Evolutionary conservation across 2,888 invertebrate species (phyloP), one percentile per base, ranked within the genome.

Genomic region (Acleris laterana): DNA sequence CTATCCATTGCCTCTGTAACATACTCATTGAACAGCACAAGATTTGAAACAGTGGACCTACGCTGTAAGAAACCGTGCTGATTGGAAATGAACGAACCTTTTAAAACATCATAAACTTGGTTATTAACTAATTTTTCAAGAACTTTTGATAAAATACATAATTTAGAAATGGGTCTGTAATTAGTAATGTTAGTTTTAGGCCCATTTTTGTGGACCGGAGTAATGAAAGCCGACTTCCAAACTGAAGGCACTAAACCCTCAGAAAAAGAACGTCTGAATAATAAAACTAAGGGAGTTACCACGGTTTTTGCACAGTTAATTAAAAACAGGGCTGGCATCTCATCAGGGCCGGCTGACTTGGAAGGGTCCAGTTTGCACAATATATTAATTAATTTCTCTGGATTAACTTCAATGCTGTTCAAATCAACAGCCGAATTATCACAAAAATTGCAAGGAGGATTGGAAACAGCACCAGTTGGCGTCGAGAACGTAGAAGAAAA

Each of bases 11-110:
- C 13, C 2, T 48, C 44, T 13, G 59, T 59, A 22, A 65, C 19
- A 55, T 38, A 55, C 19, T 68, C 59, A 32, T 62, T 25, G 1
- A 38, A n/a, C 1, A 65, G 28, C 6, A 53, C 19, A 32, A 64
- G 64, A 48, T 65, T 65, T 2, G 60, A 51, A 25, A 53, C 48
- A 28, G 68, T 65, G 9, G 59, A 68, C 22, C 65, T 17, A 9
- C 51, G 19, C 16, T 44, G 62, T 0, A 74, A 5, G 49, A 74
- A 74, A 1, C 74, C 72, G 32, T 74, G 72, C 32, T 71, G 74
- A 44, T 68, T 65, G n/a, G 50, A 19, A 2, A 51, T 62, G 20
- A 72, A 62, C 3, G 50, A 46, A 17, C 25, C n/a, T 17, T 51
- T 59, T 1, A 72, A 9, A 2, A 65, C 42, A 3, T 48, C n/a